Base-by-base conservation (phyloP, 2,888 invertebrate genomes). In the Phengaris arion region DNA sequence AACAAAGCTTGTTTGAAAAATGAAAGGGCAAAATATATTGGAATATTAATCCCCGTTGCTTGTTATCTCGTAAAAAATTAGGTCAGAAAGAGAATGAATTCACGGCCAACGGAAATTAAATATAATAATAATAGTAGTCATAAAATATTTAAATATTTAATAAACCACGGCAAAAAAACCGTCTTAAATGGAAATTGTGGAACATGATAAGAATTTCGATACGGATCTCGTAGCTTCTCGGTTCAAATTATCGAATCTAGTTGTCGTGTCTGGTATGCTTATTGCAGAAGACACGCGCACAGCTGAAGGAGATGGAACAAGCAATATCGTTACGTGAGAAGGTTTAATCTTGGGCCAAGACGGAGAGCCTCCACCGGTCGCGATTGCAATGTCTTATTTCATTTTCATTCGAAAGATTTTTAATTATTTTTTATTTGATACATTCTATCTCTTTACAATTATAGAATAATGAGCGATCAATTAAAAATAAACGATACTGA, bases 271-370 rank as follows among this genome's bases (percentile, higher is more conserved):
- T 64, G 64, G 64, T 45, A 64, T 64, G 64, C 64, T 64, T 64
- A 64, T 64, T 64, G 64, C 64, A 64, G 35, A 64, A 35, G 64
- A 64, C 35, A 64, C 64, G 35, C 15, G 35, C 64, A 64, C 64
- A 35, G 64, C 64, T 64, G 64, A 64, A 64, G 64, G 64, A 12
- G 35, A 64, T 64, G 64, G 64, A 64, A 64, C 64, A 64, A 64
- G 64, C 64, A 45, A 64, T 64, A 64, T 64, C 64, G 35, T 64
- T 64, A 64, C 64, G 64, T 64, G 64, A 64, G 64, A 64, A 64
- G 64, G 64, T 64, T 64, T 64, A 64, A 64, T 64, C 64, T 64
- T 64, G 64, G 12, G 64, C 35, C 35, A 45, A 64, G 64, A 64
- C 12, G 64, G 64, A 64, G 64, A 22, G 59, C 64, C 15, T 64